Percentiles rank a stretch among this genome's conserved stretches.
Conservation (phyloP, 1,140 invertebrate species). For the Lordiphosa collinella region DNA sequence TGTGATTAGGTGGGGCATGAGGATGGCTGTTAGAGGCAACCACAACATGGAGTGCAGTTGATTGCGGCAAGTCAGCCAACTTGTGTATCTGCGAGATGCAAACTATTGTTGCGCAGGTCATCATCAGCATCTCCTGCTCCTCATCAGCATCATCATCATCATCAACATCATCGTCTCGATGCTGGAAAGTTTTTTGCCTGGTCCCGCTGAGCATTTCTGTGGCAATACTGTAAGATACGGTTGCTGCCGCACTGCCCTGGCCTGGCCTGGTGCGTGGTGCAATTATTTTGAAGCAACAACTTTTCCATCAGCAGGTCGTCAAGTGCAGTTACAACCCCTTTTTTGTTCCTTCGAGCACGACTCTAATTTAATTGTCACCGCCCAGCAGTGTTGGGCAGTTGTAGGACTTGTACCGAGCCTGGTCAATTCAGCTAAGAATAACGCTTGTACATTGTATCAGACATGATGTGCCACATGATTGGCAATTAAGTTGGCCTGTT, state of each 20-base stretch:
- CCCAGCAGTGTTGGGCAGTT: no score
- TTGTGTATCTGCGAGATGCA: slow-evolving; percentile 61
- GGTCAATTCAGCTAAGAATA: no score
- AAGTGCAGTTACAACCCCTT: slow-evolving; percentile 40
- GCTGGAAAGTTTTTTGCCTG: slow-evolving; percentile 42
- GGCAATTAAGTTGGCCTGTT: no score
- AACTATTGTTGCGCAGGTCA: slow-evolving; percentile 72
- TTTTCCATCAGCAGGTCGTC: slow-evolving; percentile 69
- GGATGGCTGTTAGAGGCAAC: slow-evolving; percentile 45
- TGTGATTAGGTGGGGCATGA: slow-evolving; percentile 55
- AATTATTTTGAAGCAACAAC: slow-evolving; percentile 57
- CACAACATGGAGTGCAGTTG: slow-evolving; percentile 75
- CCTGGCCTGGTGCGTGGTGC: slow-evolving; percentile 31
- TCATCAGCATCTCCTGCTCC: slow-evolving; percentile 36
- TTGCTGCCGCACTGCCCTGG: not conserved
- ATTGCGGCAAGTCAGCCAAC: slow-evolving; percentile 62
- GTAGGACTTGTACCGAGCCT: no score
- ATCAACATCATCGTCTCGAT: slow-evolving; percentile 16
- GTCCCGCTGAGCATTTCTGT: slow-evolving; percentile 30
- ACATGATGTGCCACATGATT: no score
- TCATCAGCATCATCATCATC: slow-evolving; percentile 21
- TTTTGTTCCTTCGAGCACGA: slow-evolving; percentile 9
- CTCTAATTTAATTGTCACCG: slow-evolving; percentile 57
- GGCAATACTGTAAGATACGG: slow-evolving; percentile 18
- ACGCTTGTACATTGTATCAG: no score